phyloP scores from a whole-genome alignment of 2,888 invertebrate genomes.

The Ormyrus pomaceus region DNA sequence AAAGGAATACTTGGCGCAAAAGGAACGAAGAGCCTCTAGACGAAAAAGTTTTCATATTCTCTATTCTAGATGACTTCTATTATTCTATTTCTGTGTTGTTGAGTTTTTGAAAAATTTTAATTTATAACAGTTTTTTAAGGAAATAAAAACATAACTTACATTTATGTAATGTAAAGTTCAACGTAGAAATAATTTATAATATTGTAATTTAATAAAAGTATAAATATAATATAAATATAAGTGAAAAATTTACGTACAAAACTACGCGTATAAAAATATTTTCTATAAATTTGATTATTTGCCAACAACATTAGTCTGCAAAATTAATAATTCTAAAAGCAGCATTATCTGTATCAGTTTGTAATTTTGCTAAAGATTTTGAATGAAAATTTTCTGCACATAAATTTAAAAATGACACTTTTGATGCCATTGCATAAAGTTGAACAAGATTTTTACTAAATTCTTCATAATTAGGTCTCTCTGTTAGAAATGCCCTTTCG shows the following conservation, averaged over 20 bases:
- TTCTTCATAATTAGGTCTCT: constrained; percentile 51
- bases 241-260: background rate
- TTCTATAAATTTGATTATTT: constrained; percentile 21
- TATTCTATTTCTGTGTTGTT: constrained; percentile 60
- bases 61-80: constrained; percentile 69
- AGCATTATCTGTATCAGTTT: constrained; percentile 42
- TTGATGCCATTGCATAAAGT: constrained; percentile 40
- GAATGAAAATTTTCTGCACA: constrained; percentile 38
- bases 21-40: constrained; percentile 83
- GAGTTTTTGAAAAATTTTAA: constrained; percentile 55
- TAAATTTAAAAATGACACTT: constrained; percentile 46
- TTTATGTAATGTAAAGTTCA: constrained; percentile 40
- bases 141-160: constrained; percentile 33
- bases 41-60: constrained; percentile 80
- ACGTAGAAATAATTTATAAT: constrained; percentile 42
- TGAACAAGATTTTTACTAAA: constrained; percentile 57
- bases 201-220: constrained; percentile 36
- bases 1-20: constrained; percentile 87
- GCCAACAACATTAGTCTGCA: constrained; percentile 40
- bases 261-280: constrained; percentile 4
- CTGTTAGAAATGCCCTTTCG: constrained; percentile 50
- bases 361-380: constrained; percentile 31
- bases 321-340: constrained; percentile 50
- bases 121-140: constrained; percentile 17
- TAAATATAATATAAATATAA: constrained; percentile 20